phyloP scores from a whole-genome alignment of 2,113 vertebrate species.

The Toxostoma redivivum region DNA sequence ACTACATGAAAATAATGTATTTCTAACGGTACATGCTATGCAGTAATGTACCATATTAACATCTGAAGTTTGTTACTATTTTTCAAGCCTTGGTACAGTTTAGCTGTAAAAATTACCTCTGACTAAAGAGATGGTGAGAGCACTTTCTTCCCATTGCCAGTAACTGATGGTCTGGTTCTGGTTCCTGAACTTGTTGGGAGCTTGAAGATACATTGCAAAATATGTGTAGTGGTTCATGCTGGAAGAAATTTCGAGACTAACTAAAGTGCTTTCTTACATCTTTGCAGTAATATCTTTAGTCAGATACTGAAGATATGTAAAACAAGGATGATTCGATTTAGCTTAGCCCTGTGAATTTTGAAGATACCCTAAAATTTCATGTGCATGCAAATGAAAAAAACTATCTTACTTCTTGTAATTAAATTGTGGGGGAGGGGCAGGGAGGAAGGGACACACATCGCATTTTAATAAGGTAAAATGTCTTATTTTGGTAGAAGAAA shows the following conservation, averaged over 20 bases:
- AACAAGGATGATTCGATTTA: background rate
- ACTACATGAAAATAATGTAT: background rate
- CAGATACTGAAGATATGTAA: background rate
- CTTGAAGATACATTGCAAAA: background rate
- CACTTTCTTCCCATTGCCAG: background rate
- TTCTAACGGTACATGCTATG: background rate
- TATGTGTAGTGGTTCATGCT: background rate
- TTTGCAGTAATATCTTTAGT: background rate
- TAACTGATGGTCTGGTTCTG: background rate
- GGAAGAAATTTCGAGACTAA: background rate
- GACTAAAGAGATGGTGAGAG: background rate
- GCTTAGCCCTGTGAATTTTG: background rate
- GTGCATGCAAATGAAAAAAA: background rate
- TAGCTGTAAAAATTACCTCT: background rate
- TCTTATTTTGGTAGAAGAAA: background rate
- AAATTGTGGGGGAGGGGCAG: accelerated
- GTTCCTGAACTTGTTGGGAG: background rate
- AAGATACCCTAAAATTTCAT: background rate
- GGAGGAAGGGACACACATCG: accelerated
- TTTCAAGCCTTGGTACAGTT: background rate
- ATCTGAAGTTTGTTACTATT: background rate
- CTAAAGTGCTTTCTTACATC: background rate
- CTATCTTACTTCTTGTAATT: background rate
- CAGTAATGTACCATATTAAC: background rate
- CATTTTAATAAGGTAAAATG: background rate